Conservation (phyloP, 2,888 invertebrate species). For the Endomychus coccineus region DNA sequence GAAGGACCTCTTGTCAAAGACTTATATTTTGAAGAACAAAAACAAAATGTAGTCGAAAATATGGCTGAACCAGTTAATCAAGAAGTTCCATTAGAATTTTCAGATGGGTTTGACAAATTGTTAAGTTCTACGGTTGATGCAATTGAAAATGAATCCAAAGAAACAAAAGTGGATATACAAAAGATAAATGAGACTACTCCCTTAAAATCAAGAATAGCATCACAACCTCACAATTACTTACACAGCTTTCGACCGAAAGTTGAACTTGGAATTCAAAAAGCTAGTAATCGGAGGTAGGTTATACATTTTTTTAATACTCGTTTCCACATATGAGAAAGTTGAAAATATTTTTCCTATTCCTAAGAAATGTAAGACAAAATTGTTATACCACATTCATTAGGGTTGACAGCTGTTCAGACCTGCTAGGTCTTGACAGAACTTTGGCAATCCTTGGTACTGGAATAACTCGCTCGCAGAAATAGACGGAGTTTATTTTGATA, state of each 20-base stretch:
- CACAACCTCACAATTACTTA: background rate
- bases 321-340: slow-evolving; percentile 6
- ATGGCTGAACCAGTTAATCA: background rate
- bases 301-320: slow-evolving; percentile 5
- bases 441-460: too few relatives aligned
- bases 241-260: background rate
- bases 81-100: slow-evolving; percentile 28
- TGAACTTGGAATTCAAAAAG: background rate
- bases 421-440: too few relatives aligned
- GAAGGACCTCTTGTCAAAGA: background rate
- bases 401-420: too few relatives aligned
- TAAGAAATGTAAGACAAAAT: too few relatives aligned
- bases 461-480: too few relatives aligned
- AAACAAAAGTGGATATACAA: slow-evolving; percentile 35
- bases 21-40: background rate
- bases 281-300: slow-evolving; percentile 16
- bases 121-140: slow-evolving; percentile 32
- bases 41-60: background rate
- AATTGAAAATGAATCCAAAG: slow-evolving; percentile 33
- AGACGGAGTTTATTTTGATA: too few relatives aligned
- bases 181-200: slow-evolving; percentile 50
- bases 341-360: too few relatives aligned
- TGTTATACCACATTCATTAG: too few relatives aligned
- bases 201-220: slow-evolving; percentile 29
- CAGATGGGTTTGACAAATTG: slow-evolving; percentile 46